A percentile compares a stretch with the other conserved stretches of the same genome.
These are phyloP conservation scores for Lasioglossum villosulum DNA, from an alignment of 2,888 invertebrate genomes.

Conservation along the genomic window DNA sequence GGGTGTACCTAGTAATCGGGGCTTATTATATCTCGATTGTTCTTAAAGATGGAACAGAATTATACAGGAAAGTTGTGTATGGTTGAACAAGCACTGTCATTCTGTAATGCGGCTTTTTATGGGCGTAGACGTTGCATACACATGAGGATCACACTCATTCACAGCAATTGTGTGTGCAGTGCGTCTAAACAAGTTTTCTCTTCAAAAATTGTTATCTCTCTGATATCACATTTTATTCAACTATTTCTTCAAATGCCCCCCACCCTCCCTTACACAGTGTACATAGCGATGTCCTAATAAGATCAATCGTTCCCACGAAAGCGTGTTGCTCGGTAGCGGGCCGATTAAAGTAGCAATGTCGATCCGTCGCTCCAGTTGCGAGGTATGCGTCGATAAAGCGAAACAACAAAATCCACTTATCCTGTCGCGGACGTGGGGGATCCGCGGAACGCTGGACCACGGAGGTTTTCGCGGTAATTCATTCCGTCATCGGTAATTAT, in stretches of 20 bases:
- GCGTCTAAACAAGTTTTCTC: no score
- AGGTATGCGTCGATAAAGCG: slow-evolving; percentile 52
- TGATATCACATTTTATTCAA: neutral
- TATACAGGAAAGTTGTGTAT: no score
- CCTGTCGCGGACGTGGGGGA: slow-evolving; percentile 11
- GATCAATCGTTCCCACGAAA: slow-evolving; percentile 11
- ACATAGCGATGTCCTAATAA: neutral
- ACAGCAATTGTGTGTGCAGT: no score
- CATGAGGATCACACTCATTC: no score
- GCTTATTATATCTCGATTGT: no score
- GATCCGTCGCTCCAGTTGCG: slow-evolving; percentile 36
- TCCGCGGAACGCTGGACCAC: slow-evolving; percentile 22
- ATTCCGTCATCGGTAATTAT: slow-evolving; percentile 56
- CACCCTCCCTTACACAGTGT: neutral
- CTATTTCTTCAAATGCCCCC: neutral
- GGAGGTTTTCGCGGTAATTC: slow-evolving; percentile 17
- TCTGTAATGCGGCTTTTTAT: no score
- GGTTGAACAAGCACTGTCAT: no score
- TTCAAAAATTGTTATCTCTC: neutral
- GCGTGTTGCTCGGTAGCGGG: neutral
- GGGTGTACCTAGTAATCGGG: no score
- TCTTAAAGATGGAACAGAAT: no score
- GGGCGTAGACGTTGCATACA: no score
- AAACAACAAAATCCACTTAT: slow-evolving; percentile 60
- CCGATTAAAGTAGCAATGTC: slow-evolving; percentile 23